Percentiles rank a stretch among this genome's conserved stretches.
phyloP scores from a whole-genome alignment of 1,140 invertebrate genomes.

The Acromyrmex heyeri region DNA sequence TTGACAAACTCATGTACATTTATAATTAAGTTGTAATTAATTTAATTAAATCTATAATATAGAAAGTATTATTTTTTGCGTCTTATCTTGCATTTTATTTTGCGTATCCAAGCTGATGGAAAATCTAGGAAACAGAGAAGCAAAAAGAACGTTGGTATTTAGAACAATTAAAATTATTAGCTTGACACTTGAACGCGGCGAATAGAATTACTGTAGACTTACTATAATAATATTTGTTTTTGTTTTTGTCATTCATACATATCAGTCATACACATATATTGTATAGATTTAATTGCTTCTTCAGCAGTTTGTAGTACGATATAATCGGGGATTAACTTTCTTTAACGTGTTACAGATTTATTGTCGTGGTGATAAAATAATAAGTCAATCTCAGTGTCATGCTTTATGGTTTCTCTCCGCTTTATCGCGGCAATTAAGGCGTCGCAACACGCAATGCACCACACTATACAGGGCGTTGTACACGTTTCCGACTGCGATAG shows the following conservation, averaged over 20 bases:
- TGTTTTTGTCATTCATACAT: background rate
- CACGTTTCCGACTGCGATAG: slow-evolving; percentile 15
- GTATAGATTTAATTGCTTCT: background rate
- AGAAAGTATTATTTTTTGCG: no score
- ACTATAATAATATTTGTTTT: background rate
- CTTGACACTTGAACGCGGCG: background rate
- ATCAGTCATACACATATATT: background rate
- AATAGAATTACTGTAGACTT: background rate
- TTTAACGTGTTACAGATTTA: background rate
- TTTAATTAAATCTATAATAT: background rate
- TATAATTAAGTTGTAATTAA: background rate
- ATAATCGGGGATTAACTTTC: slow-evolving; percentile 17
- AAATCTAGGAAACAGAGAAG: background rate
- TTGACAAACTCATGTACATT: background rate
- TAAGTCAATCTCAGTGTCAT: slow-evolving; percentile 23
- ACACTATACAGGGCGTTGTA: background rate
- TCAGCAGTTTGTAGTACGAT: background rate
- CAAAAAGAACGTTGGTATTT: background rate
- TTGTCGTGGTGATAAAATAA: slow-evolving; percentile 10
- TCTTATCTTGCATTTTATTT: background rate
- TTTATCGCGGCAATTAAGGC: slow-evolving; percentile 46
- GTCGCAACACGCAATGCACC: slow-evolving; percentile 30
- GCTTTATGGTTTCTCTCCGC: slow-evolving; percentile 2
- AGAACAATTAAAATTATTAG: slow-evolving; percentile 8
- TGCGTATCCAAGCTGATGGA: background rate